These are phyloP conservation scores for Zonotrichia albicollis DNA, from an alignment of 2,797 vertebrate species.

Conservation along the genomic window DNA sequence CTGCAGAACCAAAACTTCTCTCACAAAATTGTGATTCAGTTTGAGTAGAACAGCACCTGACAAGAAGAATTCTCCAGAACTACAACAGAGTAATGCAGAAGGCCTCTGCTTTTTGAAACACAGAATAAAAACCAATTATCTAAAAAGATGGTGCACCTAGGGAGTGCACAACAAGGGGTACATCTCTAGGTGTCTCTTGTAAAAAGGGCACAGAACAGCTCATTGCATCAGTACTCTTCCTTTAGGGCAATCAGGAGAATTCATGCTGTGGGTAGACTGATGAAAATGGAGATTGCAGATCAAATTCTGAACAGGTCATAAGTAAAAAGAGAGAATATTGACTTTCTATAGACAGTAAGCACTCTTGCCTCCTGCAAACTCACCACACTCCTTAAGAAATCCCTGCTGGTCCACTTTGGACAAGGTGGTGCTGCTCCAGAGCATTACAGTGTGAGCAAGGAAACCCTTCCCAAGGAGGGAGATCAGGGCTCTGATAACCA, in stretches of 20 bases:
- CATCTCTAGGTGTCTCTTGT: neutral
- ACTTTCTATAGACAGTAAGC: neutral
- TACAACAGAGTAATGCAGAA: neutral
- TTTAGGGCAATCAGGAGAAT: neutral
- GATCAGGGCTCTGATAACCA: neutral
- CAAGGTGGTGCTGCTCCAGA: neutral
- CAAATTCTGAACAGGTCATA: neutral
- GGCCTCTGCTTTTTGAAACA: neutral
- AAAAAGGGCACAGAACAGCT: neutral
- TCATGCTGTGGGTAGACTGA: neutral
- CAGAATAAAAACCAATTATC: neutral
- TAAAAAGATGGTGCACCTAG: neutral
- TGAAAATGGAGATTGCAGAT: neutral
- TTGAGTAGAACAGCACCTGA: neutral
- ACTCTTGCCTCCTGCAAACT: neutral
- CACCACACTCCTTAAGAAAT: neutral
- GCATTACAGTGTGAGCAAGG: fast-evolving
- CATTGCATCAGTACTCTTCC: neutral
- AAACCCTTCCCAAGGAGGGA: neutral
- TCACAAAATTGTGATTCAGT: neutral
- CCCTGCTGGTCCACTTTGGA: neutral
- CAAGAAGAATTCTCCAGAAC: neutral
- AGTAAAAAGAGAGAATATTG: neutral
- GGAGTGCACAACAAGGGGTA: neutral
- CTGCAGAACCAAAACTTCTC: neutral